Evolutionary conservation across 1,140 invertebrate genomes (phyloP), one percentile per base, ranked within the genome.

Genomic region (Goniozus legneri): DNA sequence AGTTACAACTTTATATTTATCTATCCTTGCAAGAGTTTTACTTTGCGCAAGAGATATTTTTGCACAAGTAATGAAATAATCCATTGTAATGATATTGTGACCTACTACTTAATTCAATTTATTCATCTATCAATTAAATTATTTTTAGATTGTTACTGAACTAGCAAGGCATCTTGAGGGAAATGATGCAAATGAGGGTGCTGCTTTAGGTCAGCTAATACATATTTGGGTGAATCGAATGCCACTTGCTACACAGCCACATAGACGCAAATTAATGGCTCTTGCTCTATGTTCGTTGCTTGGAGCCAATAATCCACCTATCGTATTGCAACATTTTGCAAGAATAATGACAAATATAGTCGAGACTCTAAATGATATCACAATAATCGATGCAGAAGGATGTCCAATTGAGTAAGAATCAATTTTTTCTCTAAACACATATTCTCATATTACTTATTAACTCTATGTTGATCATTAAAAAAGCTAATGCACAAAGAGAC

Each of bases 291-390:
- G 87, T n/a, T 87, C 87, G 39, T 71, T 97, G 37, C 73, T 91
- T 27, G 84, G 82, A 8, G 80, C 80, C 4, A 81, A 83, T 54
- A 86, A 82, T 67, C 73, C 79, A 47, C 74, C 84, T 18, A 52
- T 57, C 8, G 80, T 94, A 35, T 71, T 88, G 27, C 82, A 88
- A 60, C 79, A 85, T 45, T 88, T 93, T 70, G 81, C 83, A 39
- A 78, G 78, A 14, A 89, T 94, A 36, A 80, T 95, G 54, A 76
- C 86, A 33, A 82, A 85, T 58, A 83, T 95, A 56, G 82, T 88
- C 20, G 89, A 94, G 76, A 84, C 89, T 6, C 72, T 97, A 31
- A 90, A 93, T 74, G 93, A 97, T 67, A 83, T 96, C 36, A 86
- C 83, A 63, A 84, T 82, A 61, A 79, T 77, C 38, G 87, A 90